Evolutionary conservation across 2,888 invertebrate species (phyloP).

Genomic region (Drosophila mulleri): DNA sequence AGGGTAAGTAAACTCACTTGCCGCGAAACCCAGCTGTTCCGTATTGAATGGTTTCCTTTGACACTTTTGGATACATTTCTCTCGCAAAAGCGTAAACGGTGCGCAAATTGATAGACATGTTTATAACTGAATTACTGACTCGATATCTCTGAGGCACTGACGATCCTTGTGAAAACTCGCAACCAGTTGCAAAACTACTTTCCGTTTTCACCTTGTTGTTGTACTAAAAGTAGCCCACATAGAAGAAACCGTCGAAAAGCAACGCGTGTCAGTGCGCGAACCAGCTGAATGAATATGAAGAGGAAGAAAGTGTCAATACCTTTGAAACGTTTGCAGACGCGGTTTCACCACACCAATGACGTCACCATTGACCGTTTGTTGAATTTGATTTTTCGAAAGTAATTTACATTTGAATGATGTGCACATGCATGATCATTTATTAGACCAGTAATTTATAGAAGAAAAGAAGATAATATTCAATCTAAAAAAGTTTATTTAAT

Average conservation of each 20-base stretch:
- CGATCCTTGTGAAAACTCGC: slow-evolving; percentile 25
- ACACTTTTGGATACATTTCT: slow-evolving; percentile 91
- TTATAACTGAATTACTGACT: slow-evolving; percentile 21
- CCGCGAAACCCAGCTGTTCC: slow-evolving; percentile 95
- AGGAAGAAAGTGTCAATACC: slow-evolving; percentile 44
- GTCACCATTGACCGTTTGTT: slow-evolving; percentile 33
- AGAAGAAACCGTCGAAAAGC: slow-evolving; percentile 45
- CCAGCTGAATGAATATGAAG: slow-evolving; percentile 47
- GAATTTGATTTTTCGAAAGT: slow-evolving; percentile 14
- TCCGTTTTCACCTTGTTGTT: slow-evolving; percentile 50
- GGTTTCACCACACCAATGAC: slow-evolving; percentile 22
- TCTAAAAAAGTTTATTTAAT: slow-evolving; percentile 47
- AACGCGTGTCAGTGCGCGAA: slow-evolving; percentile 55
- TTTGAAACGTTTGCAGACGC: neutral
- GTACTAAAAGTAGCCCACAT: slow-evolving; percentile 41
- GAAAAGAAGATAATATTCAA: neutral
- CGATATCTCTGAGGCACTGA: slow-evolving; percentile 35
- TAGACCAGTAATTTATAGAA: neutral
- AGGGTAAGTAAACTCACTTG: slow-evolving; percentile 84
- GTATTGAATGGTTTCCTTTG: slow-evolving; percentile 89
- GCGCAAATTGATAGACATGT: slow-evolving; percentile 84
- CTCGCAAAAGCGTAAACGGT: slow-evolving; percentile 90
- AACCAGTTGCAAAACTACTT: slow-evolving; percentile 55
- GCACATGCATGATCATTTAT: neutral
- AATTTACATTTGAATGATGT: no score